phyloP scores from a whole-genome alignment of 2,797 vertebrate genomes.

The Streptopelia turtur region DNA sequence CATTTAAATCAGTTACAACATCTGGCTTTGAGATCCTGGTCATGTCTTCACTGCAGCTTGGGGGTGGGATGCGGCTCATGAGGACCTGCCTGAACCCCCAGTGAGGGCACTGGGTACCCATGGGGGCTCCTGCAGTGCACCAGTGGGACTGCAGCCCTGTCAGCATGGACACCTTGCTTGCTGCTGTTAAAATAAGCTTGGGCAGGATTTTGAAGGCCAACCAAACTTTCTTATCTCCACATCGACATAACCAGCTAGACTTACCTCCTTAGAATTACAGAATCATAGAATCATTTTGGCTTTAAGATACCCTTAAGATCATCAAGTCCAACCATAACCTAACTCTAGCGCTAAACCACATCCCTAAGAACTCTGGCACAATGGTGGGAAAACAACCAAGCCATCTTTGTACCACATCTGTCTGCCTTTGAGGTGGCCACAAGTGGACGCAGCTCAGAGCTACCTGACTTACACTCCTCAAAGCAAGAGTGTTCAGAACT shows the following conservation, averaged over 20 bases:
- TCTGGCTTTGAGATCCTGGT: background rate
- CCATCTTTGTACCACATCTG: background rate
- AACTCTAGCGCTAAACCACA: too few relatives aligned
- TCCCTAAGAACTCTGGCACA: background rate
- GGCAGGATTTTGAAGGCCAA: background rate
- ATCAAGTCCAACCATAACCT: too few relatives aligned
- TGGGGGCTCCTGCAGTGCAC: background rate
- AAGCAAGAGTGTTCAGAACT: background rate
- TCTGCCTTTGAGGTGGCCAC: background rate
- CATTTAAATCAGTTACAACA: background rate
- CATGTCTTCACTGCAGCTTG: background rate
- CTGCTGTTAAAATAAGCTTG: background rate
- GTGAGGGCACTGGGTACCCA: fast-evolving
- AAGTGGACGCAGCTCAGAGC: background rate
- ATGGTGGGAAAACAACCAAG: background rate
- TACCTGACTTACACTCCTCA: background rate
- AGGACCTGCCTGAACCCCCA: background rate
- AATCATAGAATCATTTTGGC: too few relatives aligned
- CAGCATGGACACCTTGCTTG: background rate
- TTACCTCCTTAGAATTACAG: background rate
- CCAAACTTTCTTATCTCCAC: background rate
- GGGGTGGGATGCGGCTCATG: background rate
- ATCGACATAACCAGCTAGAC: background rate
- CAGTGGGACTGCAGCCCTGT: background rate
- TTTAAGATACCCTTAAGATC: too few relatives aligned